Conservation (phyloP, 2,113 vertebrate species). For the Raphicerus campestris region DNA sequence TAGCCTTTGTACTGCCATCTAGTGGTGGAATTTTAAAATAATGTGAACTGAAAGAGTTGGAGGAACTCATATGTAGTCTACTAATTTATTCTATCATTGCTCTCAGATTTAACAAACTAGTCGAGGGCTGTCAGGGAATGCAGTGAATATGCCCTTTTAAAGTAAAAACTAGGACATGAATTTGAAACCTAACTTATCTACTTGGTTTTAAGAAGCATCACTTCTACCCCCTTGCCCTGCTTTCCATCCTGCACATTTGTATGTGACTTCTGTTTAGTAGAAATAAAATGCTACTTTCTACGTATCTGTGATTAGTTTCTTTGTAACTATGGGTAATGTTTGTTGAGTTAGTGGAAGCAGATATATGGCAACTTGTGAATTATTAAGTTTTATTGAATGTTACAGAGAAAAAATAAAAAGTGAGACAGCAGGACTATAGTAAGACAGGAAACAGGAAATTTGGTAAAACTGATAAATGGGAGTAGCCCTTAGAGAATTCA, state of each 20-base stretch:
- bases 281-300: neutral
- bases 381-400: neutral
- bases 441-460: neutral
- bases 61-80: no score
- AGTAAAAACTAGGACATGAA: neutral
- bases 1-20: constrained; percentile 62
- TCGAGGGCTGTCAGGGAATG: neutral
- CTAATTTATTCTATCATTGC: neutral
- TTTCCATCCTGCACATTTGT: neutral
- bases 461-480: neutral
- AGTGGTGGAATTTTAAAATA: constrained; percentile 16
- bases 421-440: neutral
- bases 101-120: neutral
- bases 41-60: rapidly evolving
- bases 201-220: neutral
- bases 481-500: neutral
- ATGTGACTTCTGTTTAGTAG: neutral
- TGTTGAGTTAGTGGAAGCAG: neutral
- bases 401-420: neutral
- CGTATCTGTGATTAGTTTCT: neutral
- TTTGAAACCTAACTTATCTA: neutral
- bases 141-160: neutral
- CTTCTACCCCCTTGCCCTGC: neutral
- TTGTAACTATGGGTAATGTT: neutral
- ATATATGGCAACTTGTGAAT: neutral